Evolutionary conservation across 2,888 invertebrate species (phyloP).

Genomic region (Xylocampa areola): DNA sequence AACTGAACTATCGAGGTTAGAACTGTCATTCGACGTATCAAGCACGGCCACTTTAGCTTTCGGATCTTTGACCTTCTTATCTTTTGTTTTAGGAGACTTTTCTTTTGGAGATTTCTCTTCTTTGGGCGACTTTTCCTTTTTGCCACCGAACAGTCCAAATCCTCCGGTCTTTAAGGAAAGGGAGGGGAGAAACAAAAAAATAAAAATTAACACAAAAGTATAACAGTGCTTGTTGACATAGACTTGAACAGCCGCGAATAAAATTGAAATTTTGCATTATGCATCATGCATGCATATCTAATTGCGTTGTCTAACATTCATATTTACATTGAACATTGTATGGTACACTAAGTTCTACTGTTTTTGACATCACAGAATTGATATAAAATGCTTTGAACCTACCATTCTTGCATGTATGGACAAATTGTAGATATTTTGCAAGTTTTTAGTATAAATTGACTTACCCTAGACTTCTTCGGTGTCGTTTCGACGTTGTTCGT

Average conservation of each 20-base stretch:
- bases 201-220: slow-evolving; percentile 78
- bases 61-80: slow-evolving; percentile 85
- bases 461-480: slow-evolving; percentile 86
- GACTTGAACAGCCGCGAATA: slow-evolving; percentile 63
- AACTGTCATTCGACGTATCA: slow-evolving; percentile 85
- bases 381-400: slow-evolving; percentile 62
- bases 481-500: slow-evolving; percentile 86
- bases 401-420: slow-evolving; percentile 74
- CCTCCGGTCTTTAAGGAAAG: slow-evolving; percentile 78
- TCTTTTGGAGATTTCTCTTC: slow-evolving; percentile 80
- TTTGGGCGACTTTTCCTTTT: slow-evolving; percentile 81
- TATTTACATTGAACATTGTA: slow-evolving; percentile 77
- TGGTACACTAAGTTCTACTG: slow-evolving; percentile 69
- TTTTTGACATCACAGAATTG: slow-evolving; percentile 46
- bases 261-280: slow-evolving; percentile 67
- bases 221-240: slow-evolving; percentile 64
- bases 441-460: slow-evolving; percentile 37
- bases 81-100: slow-evolving; percentile 80
- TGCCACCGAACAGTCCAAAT: slow-evolving; percentile 81
- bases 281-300: slow-evolving; percentile 72
- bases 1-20: slow-evolving; percentile 82
- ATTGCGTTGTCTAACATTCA: slow-evolving; percentile 75
- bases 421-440: slow-evolving; percentile 36
- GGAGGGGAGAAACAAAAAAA: slow-evolving; percentile 78
- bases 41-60: slow-evolving; percentile 84